Evolutionary conservation across 2,113 vertebrate species (phyloP), one percentile per base, ranked within the genome.

Genomic region (Eubucco bourcierii): DNA sequence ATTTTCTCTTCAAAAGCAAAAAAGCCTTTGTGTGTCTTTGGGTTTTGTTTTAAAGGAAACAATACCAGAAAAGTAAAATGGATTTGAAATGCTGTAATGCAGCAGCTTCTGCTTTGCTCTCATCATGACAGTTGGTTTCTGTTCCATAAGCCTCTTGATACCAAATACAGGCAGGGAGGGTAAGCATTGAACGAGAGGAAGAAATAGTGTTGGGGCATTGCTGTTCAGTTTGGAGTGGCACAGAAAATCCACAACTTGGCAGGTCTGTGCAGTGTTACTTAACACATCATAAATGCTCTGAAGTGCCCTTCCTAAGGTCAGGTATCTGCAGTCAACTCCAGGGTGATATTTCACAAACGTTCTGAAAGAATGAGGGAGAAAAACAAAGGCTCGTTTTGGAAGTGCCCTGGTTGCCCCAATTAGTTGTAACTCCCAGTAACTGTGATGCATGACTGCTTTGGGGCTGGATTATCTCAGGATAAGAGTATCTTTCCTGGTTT

Each of bases 251-350:
- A 14, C 0, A 0, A 46, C 59, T 88, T 84, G 84, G 86, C 84
- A 80, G 64, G 31, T 82, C 92, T 96, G 94, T 8, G 9, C 74
- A 73, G 24, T 70, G 66, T 96, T 73, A 50, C 17, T 88, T 88
- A 60, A 65, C 90, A 95, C 88, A 25, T 96, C 59, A 1, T 96
- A 93, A 95, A 95, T 33, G 71, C 59, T 87, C 59, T 13, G 0
- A 58, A 60, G 44, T 46, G 66, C 64, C 78, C 92, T 95, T 95
- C 41, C n/a, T 24, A 37, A 63, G 88, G 88, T 94, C 94, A 89
- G 71, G 31, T 76, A 73, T 39, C 80, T 81, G 71, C 78, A 76
- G 59, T 41, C 63, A 56, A 2, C 52, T 88, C 58, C 41, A 65
- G 75, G 41, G 46, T 66, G 74, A 66, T 68, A 65, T 78, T 82